Conservation (phyloP, 2,797 vertebrate species). For the Sebastes melanostomus region DNA sequence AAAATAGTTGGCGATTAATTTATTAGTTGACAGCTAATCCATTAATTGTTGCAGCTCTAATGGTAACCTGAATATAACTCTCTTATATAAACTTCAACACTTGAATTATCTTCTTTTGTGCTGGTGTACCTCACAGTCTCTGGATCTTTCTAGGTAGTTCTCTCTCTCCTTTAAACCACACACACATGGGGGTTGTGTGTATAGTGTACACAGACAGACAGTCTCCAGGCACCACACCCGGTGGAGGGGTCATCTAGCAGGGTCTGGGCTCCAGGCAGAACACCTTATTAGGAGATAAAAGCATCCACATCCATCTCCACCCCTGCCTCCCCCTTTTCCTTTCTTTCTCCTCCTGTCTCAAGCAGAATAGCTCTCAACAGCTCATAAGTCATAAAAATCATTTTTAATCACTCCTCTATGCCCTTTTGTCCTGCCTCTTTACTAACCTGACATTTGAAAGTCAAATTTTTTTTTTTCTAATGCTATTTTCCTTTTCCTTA, state of each 20-base stretch:
- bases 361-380: constrained; percentile 1
- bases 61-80: neutral
- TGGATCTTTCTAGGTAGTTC: constrained; percentile 4
- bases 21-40: too few relatives aligned
- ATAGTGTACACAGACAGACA: constrained; percentile 64
- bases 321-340: constrained; percentile 26
- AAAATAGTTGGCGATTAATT: too few relatives aligned
- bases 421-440: neutral
- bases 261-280: constrained; percentile 67
- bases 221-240: constrained; percentile 78
- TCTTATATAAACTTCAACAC: neutral
- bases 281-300: constrained; percentile 82
- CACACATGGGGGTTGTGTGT: constrained; percentile 47
- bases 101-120: neutral
- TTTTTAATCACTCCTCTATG: neutral
- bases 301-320: constrained; percentile 48
- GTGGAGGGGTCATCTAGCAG: constrained; percentile 67
- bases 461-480: constrained; percentile 17
- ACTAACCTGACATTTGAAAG: constrained; percentile 25
- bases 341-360: constrained; percentile 26
- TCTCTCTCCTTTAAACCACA: constrained; percentile 6
- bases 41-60: neutral
- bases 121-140: neutral
- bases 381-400: constrained; percentile 31
- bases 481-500: neutral